Conservation (phyloP, 64 coral and sea anemone species). For the Hydrozoanthus tunicans region DNA sequence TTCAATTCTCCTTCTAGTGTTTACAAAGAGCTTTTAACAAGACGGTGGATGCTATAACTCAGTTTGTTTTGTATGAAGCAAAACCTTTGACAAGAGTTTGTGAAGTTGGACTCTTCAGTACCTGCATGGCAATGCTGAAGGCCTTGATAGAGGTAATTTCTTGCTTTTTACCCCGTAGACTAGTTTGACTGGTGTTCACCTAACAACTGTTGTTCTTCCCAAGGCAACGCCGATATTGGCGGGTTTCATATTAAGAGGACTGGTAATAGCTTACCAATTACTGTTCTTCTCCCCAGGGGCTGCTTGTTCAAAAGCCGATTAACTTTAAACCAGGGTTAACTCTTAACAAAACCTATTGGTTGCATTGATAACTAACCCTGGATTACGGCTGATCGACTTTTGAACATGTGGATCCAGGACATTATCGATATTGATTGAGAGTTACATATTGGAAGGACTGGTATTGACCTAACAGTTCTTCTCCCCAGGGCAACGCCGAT, state of each 20-base stretch:
- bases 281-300: neutral
- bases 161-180: neutral
- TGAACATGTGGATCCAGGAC: too few relatives aligned
- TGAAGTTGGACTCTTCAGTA: slow-evolving; percentile 92
- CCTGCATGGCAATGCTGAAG: slow-evolving; percentile 87
- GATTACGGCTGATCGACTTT: too few relatives aligned
- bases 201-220: neutral
- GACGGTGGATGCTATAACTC: slow-evolving; percentile 88
- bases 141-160: slow-evolving; percentile 87
- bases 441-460: neutral
- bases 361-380: too few relatives aligned
- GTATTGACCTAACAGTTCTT: too few relatives aligned
- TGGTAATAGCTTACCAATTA: neutral
- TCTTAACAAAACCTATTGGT: too few relatives aligned
- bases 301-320: too few relatives aligned
- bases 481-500: neutral
- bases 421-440: too few relatives aligned
- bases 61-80: slow-evolving; percentile 89
- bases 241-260: slow-evolving; percentile 85
- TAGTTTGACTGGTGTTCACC: neutral
- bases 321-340: too few relatives aligned
- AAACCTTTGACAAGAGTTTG: slow-evolving; percentile 92
- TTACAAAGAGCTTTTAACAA: slow-evolving; percentile 90
- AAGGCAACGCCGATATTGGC: slow-evolving; percentile 81
- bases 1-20: slow-evolving; percentile 54